These are phyloP conservation scores for Spea hammondii DNA, from an alignment of 2,797 vertebrate species.

Conservation along the genomic window DNA sequence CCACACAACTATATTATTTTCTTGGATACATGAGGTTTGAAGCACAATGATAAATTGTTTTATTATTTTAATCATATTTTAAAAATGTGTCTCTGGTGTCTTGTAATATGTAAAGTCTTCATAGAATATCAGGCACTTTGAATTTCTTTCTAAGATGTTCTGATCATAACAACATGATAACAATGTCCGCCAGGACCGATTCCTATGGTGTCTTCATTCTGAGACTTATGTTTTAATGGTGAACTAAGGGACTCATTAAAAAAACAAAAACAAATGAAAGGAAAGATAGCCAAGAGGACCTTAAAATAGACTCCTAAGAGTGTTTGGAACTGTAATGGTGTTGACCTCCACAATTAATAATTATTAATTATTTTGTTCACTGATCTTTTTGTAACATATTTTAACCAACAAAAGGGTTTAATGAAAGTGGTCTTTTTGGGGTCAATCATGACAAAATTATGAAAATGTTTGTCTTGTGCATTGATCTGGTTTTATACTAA, in stretches of 20 bases:
- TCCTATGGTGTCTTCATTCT: not conserved
- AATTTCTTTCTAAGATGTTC: not conserved
- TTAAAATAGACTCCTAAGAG: not conserved
- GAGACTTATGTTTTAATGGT: not conserved
- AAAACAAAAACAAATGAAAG: not conserved
- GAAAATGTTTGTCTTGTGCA: too few relatives aligned
- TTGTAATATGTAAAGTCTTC: not conserved
- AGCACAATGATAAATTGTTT: too few relatives aligned
- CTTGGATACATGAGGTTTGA: too few relatives aligned
- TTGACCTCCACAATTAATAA: not conserved
- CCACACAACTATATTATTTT: too few relatives aligned
- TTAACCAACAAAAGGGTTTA: too few relatives aligned
- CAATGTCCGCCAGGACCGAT: slow-evolving; percentile 10
- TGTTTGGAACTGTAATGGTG: not conserved
- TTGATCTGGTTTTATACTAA: too few relatives aligned
- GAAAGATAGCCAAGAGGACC: not conserved
- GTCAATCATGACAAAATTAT: too few relatives aligned
- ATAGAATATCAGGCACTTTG: not conserved
- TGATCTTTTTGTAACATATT: not conserved
- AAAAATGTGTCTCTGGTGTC: not conserved
- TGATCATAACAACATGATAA: slow-evolving; percentile 22
- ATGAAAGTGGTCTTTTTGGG: too few relatives aligned
- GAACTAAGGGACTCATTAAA: slow-evolving; percentile 23
- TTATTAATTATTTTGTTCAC: not conserved
- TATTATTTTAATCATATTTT: too few relatives aligned